Evolutionary conservation across 1,140 invertebrate genomes (phyloP).

Genomic region (Amyelois transitella): DNA sequence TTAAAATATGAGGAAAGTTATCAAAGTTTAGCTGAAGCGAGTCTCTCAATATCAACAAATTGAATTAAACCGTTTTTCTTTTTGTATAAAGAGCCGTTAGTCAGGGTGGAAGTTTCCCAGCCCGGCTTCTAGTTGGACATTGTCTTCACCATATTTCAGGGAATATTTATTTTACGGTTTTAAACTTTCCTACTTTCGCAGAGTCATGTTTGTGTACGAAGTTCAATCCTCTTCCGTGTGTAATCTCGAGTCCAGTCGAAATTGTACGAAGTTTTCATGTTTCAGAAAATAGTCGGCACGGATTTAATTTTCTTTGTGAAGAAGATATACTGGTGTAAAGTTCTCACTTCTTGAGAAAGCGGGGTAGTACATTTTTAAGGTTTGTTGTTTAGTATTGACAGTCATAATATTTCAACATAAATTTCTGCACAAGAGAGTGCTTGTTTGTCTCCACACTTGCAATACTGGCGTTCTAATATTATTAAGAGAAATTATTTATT

Average conservation of each 20-base stretch:
- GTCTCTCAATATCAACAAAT: slow-evolving; percentile 21
- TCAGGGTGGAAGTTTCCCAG: slow-evolving; percentile 26
- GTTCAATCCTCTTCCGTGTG: background rate
- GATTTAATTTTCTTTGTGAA: background rate
- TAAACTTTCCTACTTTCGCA: background rate
- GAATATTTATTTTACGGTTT: slow-evolving; percentile 26
- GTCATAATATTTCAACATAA: too few relatives aligned
- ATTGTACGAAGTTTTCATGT: background rate
- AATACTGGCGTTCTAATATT: too few relatives aligned
- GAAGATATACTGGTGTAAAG: background rate
- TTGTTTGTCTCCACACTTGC: too few relatives aligned
- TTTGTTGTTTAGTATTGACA: background rate
- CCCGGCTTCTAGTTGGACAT: slow-evolving; percentile 24
- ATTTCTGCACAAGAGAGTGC: too few relatives aligned
- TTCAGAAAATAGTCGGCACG: background rate
- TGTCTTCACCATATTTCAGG: slow-evolving; percentile 31
- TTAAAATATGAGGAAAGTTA: background rate
- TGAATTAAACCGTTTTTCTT: slow-evolving; percentile 31
- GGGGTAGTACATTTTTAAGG: background rate
- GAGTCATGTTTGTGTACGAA: slow-evolving; percentile 4
- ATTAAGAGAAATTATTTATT: background rate
- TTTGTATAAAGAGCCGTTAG: slow-evolving; percentile 27
- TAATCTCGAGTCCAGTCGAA: background rate
- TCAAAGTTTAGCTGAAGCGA: background rate
- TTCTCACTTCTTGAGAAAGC: background rate